Percentiles rank a stretch among this genome's conserved stretches.
Evolutionary conservation across 2,888 invertebrate genomes (phyloP).

Genomic region (Harmothoe impar): DNA sequence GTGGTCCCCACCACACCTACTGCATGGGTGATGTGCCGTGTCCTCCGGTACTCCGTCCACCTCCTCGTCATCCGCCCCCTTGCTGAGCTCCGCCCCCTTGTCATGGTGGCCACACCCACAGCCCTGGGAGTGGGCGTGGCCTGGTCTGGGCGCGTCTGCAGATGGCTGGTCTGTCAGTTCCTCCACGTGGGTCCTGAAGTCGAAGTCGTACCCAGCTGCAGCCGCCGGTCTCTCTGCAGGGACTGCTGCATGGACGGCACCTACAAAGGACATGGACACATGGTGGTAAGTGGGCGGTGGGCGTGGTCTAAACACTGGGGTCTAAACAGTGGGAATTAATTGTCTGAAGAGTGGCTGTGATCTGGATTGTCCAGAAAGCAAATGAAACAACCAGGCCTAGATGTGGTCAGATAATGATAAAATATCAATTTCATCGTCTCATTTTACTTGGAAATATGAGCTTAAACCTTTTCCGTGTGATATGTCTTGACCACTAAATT

Average conservation of each 20-base stretch:
- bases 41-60: not conserved
- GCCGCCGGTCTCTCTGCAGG: not conserved
- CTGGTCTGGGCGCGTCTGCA: not conserved
- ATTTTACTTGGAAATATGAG: too few species aligned
- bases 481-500: too few species aligned
- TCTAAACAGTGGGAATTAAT: not conserved
- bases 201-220: constrained; percentile 8
- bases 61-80: not conserved
- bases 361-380: too few species aligned
- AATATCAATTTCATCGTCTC: not conserved
- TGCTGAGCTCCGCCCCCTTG: not conserved
- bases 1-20: constrained; percentile 32
- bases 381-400: not conserved
- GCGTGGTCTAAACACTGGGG: not conserved
- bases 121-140: not conserved
- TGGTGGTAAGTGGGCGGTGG: not conserved
- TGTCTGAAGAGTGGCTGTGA: too few species aligned
- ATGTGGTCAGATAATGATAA: not conserved
- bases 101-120: not conserved
- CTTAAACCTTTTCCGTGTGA: too few species aligned
- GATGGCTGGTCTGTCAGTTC: not conserved
- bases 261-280: not conserved
- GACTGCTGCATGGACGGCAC: not conserved
- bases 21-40: not conserved
- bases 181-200: not conserved